A percentile compares a stretch with the other conserved stretches of the same genome.
Evolutionary conservation across 2,888 invertebrate genomes (phyloP).

Genomic region (Thysanoteuthis rhombus): DNA sequence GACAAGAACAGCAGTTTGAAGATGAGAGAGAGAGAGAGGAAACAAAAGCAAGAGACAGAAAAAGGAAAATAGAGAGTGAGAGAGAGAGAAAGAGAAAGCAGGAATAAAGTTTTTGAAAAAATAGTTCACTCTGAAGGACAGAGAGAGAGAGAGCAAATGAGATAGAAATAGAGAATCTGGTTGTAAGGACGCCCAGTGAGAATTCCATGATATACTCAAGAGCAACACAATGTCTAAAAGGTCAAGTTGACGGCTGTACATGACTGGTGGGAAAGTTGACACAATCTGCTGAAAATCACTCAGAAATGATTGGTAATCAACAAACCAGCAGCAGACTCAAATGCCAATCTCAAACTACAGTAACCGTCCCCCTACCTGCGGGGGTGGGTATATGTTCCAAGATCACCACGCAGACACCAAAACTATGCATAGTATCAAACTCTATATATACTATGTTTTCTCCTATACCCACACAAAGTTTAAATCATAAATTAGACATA

Average conservation of each 20-base stretch:
- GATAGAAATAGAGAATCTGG: not conserved
- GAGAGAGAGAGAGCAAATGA: not conserved
- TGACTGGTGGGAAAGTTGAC: not conserved
- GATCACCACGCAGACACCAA: too few species aligned
- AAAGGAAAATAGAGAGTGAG: not conserved
- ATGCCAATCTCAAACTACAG: not conserved
- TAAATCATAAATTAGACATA: too few species aligned
- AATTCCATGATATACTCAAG: not conserved
- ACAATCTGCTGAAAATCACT: not conserved
- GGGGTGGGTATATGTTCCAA: too few species aligned
- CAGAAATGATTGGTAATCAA: not conserved
- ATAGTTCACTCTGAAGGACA: not conserved
- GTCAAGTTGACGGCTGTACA: not conserved
- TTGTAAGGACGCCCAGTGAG: not conserved
- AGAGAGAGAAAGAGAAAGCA: not conserved
- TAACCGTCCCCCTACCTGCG: too few species aligned
- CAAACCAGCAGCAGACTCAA: not conserved
- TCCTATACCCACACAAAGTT: too few species aligned
- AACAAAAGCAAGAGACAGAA: not conserved
- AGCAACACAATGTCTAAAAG: not conserved
- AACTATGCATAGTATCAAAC: too few species aligned
- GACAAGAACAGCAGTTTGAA: not conserved
- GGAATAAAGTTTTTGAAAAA: too few species aligned
- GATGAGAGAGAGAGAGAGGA: not conserved
- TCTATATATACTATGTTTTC: too few species aligned